These are phyloP conservation scores for Branchinecta lynchi DNA, from an alignment of 1,140 invertebrate genomes.

Conservation along the genomic window DNA sequence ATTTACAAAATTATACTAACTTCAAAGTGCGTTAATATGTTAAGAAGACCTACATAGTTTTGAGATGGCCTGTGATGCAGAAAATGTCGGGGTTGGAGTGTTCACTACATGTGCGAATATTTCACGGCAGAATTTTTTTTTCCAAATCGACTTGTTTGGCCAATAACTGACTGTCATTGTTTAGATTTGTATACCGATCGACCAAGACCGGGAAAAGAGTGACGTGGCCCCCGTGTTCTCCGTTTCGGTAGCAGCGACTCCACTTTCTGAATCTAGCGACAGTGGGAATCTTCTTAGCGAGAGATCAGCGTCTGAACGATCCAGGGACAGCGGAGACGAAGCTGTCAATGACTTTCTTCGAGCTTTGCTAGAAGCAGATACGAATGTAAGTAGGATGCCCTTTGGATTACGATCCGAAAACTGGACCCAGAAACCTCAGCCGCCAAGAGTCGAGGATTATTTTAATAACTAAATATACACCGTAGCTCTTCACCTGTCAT, in stretches of 20 bases:
- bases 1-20: too few relatives aligned
- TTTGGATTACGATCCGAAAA: background rate
- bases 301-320: background rate
- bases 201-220: background rate
- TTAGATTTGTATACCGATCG: background rate
- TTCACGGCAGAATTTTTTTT: too few relatives aligned
- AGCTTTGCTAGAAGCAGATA: slow-evolving; percentile 20
- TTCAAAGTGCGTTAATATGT: too few relatives aligned
- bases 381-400: slow-evolving; percentile 19
- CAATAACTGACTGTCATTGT: background rate
- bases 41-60: too few relatives aligned
- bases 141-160: too few relatives aligned
- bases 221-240: background rate
- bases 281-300: background rate
- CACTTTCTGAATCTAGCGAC: background rate
- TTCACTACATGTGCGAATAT: too few relatives aligned
- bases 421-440: background rate
- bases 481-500: too few relatives aligned
- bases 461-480: too few relatives aligned
- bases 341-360: slow-evolving; percentile 16
- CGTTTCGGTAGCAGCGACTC: background rate
- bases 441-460: background rate
- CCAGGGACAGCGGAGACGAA: background rate
- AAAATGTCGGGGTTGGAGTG: too few relatives aligned
- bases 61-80: too few relatives aligned